Conservation (phyloP, 1,140 invertebrate species). For the Aphaenogaster rudis region DNA sequence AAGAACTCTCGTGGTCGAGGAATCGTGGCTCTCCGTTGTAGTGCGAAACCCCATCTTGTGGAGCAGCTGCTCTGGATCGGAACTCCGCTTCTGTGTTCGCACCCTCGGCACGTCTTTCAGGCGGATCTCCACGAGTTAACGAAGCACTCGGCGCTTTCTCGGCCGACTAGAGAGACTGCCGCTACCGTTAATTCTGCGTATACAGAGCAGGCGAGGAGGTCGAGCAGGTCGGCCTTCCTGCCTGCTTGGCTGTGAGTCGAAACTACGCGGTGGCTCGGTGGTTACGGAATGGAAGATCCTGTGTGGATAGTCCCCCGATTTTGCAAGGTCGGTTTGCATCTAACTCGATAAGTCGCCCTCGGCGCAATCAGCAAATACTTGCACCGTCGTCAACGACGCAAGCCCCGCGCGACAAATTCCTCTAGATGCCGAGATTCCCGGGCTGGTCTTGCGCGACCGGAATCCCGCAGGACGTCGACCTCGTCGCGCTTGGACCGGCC, state of each 20-base stretch:
- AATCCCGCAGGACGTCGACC: constrained; percentile 27
- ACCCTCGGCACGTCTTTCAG: constrained; percentile 72
- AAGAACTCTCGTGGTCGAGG: constrained; percentile 18
- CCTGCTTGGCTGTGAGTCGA: not conserved
- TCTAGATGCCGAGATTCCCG: not conserved
- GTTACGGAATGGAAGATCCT: not conserved
- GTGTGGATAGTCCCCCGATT: constrained; percentile 18
- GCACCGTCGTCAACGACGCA: constrained; percentile 17
- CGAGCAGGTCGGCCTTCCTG: not conserved
- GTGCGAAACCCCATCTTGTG: not conserved
- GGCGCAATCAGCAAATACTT: constrained; percentile 73
- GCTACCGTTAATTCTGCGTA: constrained; percentile 74
- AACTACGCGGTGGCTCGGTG: not conserved
- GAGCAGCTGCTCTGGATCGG: constrained; percentile 34
- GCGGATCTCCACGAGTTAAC: constrained; percentile 71
- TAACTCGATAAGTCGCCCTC: constrained; percentile 67
- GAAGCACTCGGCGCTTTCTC: constrained; percentile 74
- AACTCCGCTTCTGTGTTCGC: constrained; percentile 38
- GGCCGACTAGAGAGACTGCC: constrained; percentile 56
- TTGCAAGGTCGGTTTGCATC: constrained; percentile 71
- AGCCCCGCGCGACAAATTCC: constrained; percentile 38
- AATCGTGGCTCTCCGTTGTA: constrained; percentile 5
- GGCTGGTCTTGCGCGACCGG: not conserved
- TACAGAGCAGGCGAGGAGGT: constrained; percentile 58
- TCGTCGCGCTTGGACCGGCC: constrained; percentile 10